Evolutionary conservation across 2,888 invertebrate genomes (phyloP), one percentile per base, ranked within the genome.

Genomic region (Drosophila monieri): DNA sequence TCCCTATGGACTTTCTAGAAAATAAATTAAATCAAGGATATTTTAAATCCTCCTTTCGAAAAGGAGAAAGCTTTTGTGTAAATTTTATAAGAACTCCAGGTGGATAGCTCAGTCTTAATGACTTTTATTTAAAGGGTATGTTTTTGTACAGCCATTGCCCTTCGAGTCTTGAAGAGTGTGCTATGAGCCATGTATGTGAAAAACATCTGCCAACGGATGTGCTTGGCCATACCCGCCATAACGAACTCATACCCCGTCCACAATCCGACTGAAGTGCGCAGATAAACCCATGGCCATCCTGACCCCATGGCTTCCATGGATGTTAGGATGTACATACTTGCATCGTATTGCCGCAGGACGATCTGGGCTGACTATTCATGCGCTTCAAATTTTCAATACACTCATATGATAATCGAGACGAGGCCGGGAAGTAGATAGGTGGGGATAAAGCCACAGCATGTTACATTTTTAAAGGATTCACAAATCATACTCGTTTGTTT

Each of bases 311-410:
- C 51, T 37, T 15, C 14, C 23, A 25, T 15, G 41, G 41, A 41
- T 61, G 30, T 41, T 23, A 4, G 21, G 27, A 56, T 2, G 41
- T 4, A 18, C 8, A 43, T 37, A 18, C 8, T 48, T 37, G 39
- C 15, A 39, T 41, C 25, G 60, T 39, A 61, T 59, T 52, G 60
- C 73, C 75, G 66, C 68, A 48, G 66, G 77, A 73, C 68, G 59
- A 77, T 80, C 75, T 71, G 60, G 75, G 75, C 77, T 85, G 80
- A 81, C 80, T 85, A 80, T 85, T 80, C 80, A 80, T 80, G 80
- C 80, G 80, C 85, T 79, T 81, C 77, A 85, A 84, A 80, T 80
- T 85, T 85, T 80, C 85, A 79, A 80, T 77, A 80, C 80, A 79
- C 75, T 67, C 80, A 60, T 72, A 74, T 67, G 77, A 76, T 76